Evolutionary conservation across 92 coral and sea anemone genomes (phyloP).

Genomic region (Umimayanthus chanpuru): DNA sequence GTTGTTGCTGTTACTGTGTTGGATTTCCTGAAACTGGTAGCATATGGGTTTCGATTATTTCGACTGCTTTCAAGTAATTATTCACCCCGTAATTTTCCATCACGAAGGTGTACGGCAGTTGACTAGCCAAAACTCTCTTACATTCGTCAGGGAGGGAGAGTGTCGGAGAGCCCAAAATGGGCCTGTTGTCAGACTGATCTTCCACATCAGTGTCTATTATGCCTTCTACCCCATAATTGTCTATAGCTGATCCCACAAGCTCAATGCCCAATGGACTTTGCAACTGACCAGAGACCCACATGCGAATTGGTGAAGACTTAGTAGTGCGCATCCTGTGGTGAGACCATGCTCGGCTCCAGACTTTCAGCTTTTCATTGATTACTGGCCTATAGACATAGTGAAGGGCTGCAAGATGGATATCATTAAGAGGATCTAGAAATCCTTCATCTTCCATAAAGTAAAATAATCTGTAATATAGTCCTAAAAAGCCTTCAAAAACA

Average conservation of each 20-base stretch:
- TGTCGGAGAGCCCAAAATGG: constrained; percentile 44
- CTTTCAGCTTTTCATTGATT: constrained; percentile 58
- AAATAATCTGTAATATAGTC: constrained; percentile 62
- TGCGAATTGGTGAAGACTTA: constrained; percentile 59
- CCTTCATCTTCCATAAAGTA: constrained; percentile 78
- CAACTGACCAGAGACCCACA: constrained; percentile 77
- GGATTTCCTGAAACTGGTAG: constrained; percentile 26
- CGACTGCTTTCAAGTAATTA: constrained; percentile 60
- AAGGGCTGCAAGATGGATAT: constrained; percentile 63
- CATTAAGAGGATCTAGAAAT: constrained; percentile 67
- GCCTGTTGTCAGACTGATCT: constrained; percentile 53
- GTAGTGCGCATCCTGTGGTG: constrained; percentile 75
- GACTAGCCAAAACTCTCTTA: constrained; percentile 33
- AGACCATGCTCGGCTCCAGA: constrained; percentile 73
- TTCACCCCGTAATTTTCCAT: constrained; percentile 58
- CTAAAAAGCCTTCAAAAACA: constrained; percentile 70
- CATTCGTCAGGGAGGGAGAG: constrained; percentile 50
- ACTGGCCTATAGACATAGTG: constrained; percentile 57
- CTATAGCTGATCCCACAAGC: constrained; percentile 43
- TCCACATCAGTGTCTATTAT: constrained; percentile 47
- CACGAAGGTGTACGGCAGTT: constrained; percentile 46
- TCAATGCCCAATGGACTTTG: constrained; percentile 71
- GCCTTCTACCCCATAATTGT: constrained; percentile 61
- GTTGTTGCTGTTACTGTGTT: constrained; percentile 30
- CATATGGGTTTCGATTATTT: constrained; percentile 44